Base-by-base conservation (phyloP, 2,888 invertebrate species). In the Drosophila birchii region DNA sequence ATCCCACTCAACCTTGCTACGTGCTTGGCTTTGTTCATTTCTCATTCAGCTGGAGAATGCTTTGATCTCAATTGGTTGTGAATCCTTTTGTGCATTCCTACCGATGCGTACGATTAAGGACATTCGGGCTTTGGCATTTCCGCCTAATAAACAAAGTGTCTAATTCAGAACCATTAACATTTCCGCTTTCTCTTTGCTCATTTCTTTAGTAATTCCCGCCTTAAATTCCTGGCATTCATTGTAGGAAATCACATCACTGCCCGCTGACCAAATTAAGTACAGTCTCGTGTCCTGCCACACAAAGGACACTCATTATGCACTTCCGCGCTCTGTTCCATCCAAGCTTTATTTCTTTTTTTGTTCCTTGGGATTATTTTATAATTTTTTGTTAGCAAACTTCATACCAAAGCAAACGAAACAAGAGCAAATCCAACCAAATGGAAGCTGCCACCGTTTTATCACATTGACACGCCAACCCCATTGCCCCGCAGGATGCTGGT, bases 281-380 rank as follows among this genome's bases (percentile, higher is more conserved):
- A 75, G 75, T 75, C 75, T 59, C 68, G 59, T 64, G 61, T 70
- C 49, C 36, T 62, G 57, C 36, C 66, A 57, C 78, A 80, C 82
- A 82, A 81, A 80, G 80, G 82, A 81, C 82, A 78, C 85, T 85
- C 85, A 82, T 82, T 82, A 82, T 82, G 81, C 79, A 75, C 41
- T 75, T 64, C 61, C 54, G 26, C 53, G 39, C 56, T 26, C 20
- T 9, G n/a, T 18, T n/a, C n/a, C n/a, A n/a, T n/a, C n/a, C n/a
- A n/a, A n/a, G n/a, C n/a, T n/a, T n/a, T n/a, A n/a, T n/a, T n/a
- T n/a, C n/a, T n/a, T 44, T 44, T 39, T 67, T 69, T 64, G 59
- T 68, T 16, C 11, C 45, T n/a, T 20, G 29, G 63, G 49, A 55
- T 57, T 78, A 68, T 70, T 74, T 81, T 72, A 66, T 71, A 74